Base-by-base conservation (phyloP, 1,140 invertebrate species). In the Archivesica marissinica region DNA sequence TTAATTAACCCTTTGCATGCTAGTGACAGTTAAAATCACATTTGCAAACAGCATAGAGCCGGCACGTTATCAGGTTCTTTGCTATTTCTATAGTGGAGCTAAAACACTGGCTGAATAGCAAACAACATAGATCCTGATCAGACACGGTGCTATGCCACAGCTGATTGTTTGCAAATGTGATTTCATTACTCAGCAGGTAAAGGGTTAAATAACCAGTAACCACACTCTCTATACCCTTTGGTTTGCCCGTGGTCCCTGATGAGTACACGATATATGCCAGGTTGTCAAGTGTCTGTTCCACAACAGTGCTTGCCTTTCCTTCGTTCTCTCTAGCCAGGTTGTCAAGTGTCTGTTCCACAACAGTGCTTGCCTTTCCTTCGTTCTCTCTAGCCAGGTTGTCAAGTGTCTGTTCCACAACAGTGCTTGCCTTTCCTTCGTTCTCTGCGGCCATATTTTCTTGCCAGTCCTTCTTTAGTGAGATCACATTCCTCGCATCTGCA, bases 181-280 rank as follows among this genome's bases (percentile, higher is more conserved):
- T n/a, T n/a, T n/a, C n/a, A n/a, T n/a, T n/a, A n/a, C n/a, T n/a
- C n/a, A n/a, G n/a, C n/a, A n/a, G n/a, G n/a, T n/a, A n/a, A n/a
- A n/a, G n/a, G n/a, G n/a, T n/a, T n/a, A n/a, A n/a, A n/a, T n/a
- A n/a, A n/a, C n/a, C n/a, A n/a, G n/a, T n/a, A n/a, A 7, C 7
- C 41, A 44, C 17, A 17, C 41, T 1, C 7, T 30, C 23, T 20
- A 66, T 82, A 93, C 93, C 95, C 93, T 95, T 95, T 17, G 95
- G 95, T 89, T 94, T 94, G 30, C 95, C 95, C n/a, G 95, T 95
- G 9, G 95, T 95, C 2, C 95, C 95, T 15, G 95, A 95, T 0
- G 94, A 94, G 81, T 94, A 95, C 0, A 94, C 94, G 28, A 94
- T 92, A 88, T 95, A 95, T 7, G 95, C 95, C 52, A 95, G 88